Conservation (phyloP, 2,888 invertebrate genomes). For the Boloria euphrosyne region DNA sequence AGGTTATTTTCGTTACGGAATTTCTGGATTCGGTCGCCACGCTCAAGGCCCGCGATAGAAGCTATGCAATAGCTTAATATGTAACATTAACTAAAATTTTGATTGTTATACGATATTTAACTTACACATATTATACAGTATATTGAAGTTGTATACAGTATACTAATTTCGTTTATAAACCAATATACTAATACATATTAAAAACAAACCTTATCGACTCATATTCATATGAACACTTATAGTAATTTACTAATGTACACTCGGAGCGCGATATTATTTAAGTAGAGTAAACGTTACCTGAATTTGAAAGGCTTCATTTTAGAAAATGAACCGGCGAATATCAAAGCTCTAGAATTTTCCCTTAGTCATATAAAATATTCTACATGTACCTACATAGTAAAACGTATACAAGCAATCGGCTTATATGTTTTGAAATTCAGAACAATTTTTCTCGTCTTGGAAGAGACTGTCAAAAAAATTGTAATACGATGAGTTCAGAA, state of each 20-base stretch:
- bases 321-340: conserved; percentile 24
- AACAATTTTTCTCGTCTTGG: background rate
- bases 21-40: too few species aligned
- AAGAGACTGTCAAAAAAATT: background rate
- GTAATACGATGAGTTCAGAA: too few species aligned
- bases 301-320: conserved; percentile 25
- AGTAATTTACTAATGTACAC: conserved; percentile 2
- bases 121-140: too few species aligned
- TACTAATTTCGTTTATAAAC: too few species aligned
- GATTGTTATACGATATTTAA: too few species aligned
- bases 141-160: too few species aligned
- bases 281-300: conserved; percentile 12
- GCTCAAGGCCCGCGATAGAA: too few species aligned
- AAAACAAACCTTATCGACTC: background rate
- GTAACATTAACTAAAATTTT: too few species aligned
- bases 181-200: too few species aligned
- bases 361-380: conserved; percentile 17
- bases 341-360: conserved; percentile 10
- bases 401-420: conserved; percentile 1
- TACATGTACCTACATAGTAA: conserved; percentile 15
- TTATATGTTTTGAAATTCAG: conserved; percentile 12
- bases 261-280: conserved; percentile 18
- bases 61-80: too few species aligned
- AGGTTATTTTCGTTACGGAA: too few species aligned
- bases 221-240: conserved; percentile 2